Percentiles rank a stretch among this genome's conserved stretches.
Evolutionary conservation across 2,113 vertebrate genomes (phyloP).

Genomic region (Montifringilla adamsi): DNA sequence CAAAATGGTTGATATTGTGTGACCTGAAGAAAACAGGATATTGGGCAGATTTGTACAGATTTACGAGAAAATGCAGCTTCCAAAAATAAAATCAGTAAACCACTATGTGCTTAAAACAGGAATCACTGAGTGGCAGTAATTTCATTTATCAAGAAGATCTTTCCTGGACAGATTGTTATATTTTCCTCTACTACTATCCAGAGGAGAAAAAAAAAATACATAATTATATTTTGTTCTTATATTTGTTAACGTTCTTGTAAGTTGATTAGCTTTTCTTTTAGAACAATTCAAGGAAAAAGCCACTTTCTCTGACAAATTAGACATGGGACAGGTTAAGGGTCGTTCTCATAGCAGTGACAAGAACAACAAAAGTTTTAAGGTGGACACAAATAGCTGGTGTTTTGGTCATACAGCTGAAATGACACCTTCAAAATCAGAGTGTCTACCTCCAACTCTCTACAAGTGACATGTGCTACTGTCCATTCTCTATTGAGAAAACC

Average conservation of each 20-base stretch:
- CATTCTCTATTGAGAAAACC: not conserved
- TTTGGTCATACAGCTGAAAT: not conserved
- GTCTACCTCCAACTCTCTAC: not conserved
- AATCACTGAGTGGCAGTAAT: not conserved
- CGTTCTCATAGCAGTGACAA: not conserved
- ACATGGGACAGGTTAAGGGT: not conserved
- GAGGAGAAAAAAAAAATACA: not conserved
- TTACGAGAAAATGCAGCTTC: not conserved
- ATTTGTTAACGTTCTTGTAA: not conserved
- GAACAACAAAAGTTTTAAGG: not conserved
- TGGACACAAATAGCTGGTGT: not conserved
- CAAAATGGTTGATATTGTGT: not conserved
- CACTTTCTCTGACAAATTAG: not conserved
- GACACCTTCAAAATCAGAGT: not conserved
- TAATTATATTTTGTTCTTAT: not conserved
- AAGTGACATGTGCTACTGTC: not conserved
- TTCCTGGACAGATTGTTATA: not conserved
- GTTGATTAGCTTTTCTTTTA: not conserved
- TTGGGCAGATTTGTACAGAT: not conserved
- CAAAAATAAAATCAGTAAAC: conserved; percentile 13
- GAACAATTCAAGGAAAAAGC: conserved; percentile 28
- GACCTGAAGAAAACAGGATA: conserved; percentile 47
- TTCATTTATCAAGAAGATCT: not conserved
- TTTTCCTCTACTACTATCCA: not conserved
- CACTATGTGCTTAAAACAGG: not conserved